A percentile compares a stretch with the other conserved stretches of the same genome.
These are phyloP conservation scores for Panthera tigris DNA, from an alignment of 2,113 vertebrate species.

Conservation along the genomic window DNA sequence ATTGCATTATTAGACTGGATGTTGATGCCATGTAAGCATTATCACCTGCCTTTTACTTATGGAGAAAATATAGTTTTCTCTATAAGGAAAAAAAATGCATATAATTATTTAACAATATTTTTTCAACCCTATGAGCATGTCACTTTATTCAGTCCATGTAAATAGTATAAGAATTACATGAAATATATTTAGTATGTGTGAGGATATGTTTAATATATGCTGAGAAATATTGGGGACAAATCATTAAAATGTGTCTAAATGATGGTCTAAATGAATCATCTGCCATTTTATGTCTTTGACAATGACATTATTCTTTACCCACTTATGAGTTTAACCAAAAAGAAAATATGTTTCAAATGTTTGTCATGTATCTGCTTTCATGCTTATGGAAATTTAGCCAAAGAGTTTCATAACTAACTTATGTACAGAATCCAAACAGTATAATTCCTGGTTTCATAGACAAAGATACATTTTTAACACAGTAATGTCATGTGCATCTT, in stretches of 20 bases:
- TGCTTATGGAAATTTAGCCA: background rate
- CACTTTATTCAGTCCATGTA: background rate
- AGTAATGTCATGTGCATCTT: background rate
- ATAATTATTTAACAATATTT: background rate
- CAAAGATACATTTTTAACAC: background rate
- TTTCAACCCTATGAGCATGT: background rate
- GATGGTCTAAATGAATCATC: background rate
- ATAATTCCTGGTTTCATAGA: background rate
- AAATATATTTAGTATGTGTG: background rate
- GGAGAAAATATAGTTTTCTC: background rate
- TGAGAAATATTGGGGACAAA: background rate
- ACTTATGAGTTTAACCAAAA: background rate
- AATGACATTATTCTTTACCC: background rate
- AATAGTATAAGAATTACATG: background rate
- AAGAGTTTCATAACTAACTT: background rate
- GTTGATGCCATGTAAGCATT: background rate
- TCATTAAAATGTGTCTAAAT: background rate
- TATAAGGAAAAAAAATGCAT: background rate
- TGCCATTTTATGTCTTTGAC: background rate
- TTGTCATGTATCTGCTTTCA: background rate
- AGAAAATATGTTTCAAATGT: background rate
- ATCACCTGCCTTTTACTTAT: background rate
- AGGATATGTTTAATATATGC: background rate
- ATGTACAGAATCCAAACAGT: background rate
- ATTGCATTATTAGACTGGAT: background rate